phyloP scores from a whole-genome alignment of 1,140 invertebrate species.

The Brachionus plicatilis region DNA sequence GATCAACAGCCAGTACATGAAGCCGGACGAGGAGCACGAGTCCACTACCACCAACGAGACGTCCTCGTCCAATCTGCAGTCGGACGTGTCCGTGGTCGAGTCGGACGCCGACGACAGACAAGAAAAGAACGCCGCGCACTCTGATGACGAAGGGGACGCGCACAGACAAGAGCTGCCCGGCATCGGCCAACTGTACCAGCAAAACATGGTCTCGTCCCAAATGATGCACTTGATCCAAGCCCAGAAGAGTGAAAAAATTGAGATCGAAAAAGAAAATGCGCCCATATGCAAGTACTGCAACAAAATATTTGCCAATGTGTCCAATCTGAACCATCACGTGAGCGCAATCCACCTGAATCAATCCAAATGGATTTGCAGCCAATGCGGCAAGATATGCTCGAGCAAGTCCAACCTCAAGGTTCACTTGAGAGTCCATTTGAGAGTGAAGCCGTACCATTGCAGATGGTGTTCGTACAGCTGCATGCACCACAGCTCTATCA shows the following conservation, averaged over 20 bases:
- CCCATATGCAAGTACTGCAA: conserved; percentile 33
- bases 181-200: not conserved
- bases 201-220: not conserved
- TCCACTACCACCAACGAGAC: not conserved
- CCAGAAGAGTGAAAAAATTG: not conserved
- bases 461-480: conserved; percentile 38
- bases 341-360: conserved; percentile 27
- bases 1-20: not conserved
- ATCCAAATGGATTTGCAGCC: conserved; percentile 29
- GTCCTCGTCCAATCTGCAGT: conserved; percentile 5
- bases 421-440: conserved; percentile 35
- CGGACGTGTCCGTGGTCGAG: not conserved
- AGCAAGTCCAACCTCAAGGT: conserved; percentile 34
- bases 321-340: conserved; percentile 41
- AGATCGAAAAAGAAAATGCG: conserved; percentile 20
- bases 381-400: conserved; percentile 40
- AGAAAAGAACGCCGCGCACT: not conserved
- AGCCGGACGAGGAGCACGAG: not conserved
- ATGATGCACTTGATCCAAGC: conserved; percentile 13
- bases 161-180: not conserved
- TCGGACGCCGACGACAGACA: not conserved
- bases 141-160: not conserved
- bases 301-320: conserved; percentile 41
- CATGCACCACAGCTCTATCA: conserved; percentile 38
- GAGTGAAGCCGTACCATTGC: conserved; percentile 40